Base-by-base conservation (phyloP, 1,140 invertebrate species). In the Apocrypta bakeri region DNA sequence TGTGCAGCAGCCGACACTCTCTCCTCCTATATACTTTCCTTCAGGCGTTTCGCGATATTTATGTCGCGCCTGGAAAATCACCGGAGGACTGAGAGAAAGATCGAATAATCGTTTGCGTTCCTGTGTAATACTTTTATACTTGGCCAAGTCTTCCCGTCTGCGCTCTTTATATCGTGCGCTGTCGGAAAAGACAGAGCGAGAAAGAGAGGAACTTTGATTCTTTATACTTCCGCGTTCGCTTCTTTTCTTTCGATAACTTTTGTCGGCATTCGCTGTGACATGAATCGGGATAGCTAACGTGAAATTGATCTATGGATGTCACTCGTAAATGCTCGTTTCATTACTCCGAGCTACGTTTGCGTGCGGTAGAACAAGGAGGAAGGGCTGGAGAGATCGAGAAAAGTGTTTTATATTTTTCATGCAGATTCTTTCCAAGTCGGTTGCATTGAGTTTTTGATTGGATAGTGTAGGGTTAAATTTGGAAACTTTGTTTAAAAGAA, bases 21-120 rank as follows among this genome's bases (percentile, higher is more conserved):
- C 27, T 1, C 31, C 21, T 27, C 1, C 48, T 56, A 17, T 56
- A 56, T 21, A 7, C 6, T 56, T 12, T n/a, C 6, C 37, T 12
- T 21, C n/a, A 12, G 37, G 21, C 33, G 33, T 72, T 72, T 72
- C 33, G 33, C 37, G 69, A 72, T 72, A 40, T 72, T 42, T 72
- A 72, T 72, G 69, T 25, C 37, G 69, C 24, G 33, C 37, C 37
- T 72, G 33, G 33, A 72, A 72, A 72, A 72, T 72, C 69, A 40
- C 24, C 68, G 12, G 1, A 6, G 29, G 29, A 3, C 4, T 37
- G 21, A 37, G 33, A 37, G 48, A 56, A 17, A 21, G 69, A 72
- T 72, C 33, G 37, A 72, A 72, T 72, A 72, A 40, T 72, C 69
- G 69, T 72, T 72, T 72, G 21, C 69, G 69, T 40, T 72, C 21